Percentiles rank a stretch among this genome's conserved stretches.
These are phyloP conservation scores for Corythornis cristatus DNA, from an alignment of 2,113 vertebrate genomes.

Conservation along the genomic window DNA sequence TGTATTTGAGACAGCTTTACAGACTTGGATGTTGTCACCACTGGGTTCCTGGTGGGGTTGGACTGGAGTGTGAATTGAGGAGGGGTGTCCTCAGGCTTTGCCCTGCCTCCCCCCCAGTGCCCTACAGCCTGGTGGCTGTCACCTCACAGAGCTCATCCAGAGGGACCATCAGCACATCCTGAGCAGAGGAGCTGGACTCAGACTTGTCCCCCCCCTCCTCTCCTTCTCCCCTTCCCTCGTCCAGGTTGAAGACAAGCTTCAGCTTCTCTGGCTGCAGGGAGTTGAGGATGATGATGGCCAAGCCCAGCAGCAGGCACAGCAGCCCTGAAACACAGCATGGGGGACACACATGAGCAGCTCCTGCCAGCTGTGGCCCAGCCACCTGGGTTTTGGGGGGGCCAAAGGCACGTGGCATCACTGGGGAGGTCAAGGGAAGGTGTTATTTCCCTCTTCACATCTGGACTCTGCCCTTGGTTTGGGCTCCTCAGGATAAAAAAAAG, in stretches of 20 bases:
- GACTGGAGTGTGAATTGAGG: rapidly evolving
- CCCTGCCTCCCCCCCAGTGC: neutral
- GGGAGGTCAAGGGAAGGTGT: neutral
- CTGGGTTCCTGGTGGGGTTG: neutral
- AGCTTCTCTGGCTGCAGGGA: conserved; percentile 78
- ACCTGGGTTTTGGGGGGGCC: no score
- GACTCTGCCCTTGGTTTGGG: neutral
- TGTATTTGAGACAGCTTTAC: neutral
- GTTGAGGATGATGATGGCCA: conserved; percentile 74
- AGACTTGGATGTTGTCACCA: neutral
- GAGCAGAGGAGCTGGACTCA: neutral
- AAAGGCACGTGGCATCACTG: rapidly evolving
- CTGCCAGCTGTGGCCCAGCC: neutral
- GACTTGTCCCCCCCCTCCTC: neutral
- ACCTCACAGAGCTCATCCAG: neutral
- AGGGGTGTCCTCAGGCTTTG: neutral
- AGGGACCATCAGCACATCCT: neutral
- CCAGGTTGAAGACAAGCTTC: conserved; percentile 83
- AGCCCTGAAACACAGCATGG: conserved; percentile 69
- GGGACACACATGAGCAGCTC: rapidly evolving
- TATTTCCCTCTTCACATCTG: neutral
- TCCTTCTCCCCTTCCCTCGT: neutral
- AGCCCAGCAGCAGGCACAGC: conserved; percentile 82
- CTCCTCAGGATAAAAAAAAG: neutral
- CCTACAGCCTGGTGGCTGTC: neutral